phyloP scores from a whole-genome alignment of 2,888 invertebrate species.

The Nomada ruficornis region DNA sequence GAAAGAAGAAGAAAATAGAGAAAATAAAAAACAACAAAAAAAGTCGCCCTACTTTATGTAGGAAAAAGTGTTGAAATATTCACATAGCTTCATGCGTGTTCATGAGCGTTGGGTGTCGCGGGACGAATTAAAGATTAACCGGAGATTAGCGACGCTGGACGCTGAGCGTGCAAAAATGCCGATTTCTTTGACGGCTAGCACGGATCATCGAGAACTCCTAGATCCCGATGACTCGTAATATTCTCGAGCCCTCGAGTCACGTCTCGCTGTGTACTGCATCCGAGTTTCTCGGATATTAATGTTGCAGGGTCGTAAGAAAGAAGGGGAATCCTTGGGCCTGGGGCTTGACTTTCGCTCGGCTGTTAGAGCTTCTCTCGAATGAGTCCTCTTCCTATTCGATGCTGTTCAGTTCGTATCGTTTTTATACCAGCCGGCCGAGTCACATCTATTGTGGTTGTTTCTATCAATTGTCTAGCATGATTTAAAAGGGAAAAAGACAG shows the following conservation, averaged over 20 bases:
- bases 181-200: slow-evolving; percentile 54
- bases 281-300: slow-evolving; percentile 76
- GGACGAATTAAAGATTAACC: background rate
- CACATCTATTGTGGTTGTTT: slow-evolving; percentile 4
- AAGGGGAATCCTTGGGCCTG: slow-evolving; percentile 66
- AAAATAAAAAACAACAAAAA: background rate
- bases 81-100: background rate
- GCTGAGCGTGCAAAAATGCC: slow-evolving; percentile 2
- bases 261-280: slow-evolving; percentile 66
- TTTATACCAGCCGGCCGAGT: slow-evolving; percentile 35
- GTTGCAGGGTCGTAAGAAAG: slow-evolving; percentile 70
- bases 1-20: no score
- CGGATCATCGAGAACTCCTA: slow-evolving; percentile 22
- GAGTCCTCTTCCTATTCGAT: slow-evolving; percentile 57
- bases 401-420: slow-evolving; percentile 44
- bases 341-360: slow-evolving; percentile 80
- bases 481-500: background rate
- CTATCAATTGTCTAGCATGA: background rate
- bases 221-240: slow-evolving; percentile 63
- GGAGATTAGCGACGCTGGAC: background rate
- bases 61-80: background rate
- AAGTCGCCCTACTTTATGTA: slow-evolving; percentile 17
- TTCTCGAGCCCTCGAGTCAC: slow-evolving; percentile 56
- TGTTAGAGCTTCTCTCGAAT: slow-evolving; percentile 52
- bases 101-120: background rate